Conservation (phyloP, 53 echinoderm and acorn worm genomes). For the Antedon mediterranea region DNA sequence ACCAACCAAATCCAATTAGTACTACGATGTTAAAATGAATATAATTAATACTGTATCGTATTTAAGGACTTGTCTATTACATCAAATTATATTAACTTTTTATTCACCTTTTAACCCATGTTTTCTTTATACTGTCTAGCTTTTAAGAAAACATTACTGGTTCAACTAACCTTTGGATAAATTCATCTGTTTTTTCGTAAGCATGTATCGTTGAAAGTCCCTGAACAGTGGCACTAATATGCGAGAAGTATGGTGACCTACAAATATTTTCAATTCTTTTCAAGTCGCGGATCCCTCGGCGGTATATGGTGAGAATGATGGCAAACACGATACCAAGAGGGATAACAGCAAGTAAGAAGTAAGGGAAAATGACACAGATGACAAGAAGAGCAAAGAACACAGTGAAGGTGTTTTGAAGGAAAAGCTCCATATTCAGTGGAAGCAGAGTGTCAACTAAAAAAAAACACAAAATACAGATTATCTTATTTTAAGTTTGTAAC, state of each 20-base stretch:
- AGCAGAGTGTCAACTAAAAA: conserved; percentile 74
- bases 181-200: conserved; percentile 69
- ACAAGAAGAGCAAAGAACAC: conserved; percentile 63
- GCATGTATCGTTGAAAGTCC: conserved; percentile 85
- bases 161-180: conserved; percentile 46
- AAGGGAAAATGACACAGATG: conserved; percentile 52
- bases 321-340: conserved; percentile 52
- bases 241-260: conserved; percentile 91
- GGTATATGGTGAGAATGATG: conserved; percentile 67
- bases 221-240: conserved; percentile 88
- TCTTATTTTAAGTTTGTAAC: neutral
- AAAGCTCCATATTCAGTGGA: conserved; percentile 72
- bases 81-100: too few species aligned
- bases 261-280: conserved; percentile 90
- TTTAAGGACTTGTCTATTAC: too few species aligned
- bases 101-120: too few species aligned
- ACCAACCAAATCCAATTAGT: too few species aligned
- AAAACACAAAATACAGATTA: neutral
- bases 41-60: too few species aligned
- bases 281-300: conserved; percentile 63
- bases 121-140: too few species aligned
- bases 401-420: conserved; percentile 53
- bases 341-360: conserved; percentile 46
- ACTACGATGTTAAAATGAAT: too few species aligned
- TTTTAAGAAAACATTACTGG: too few species aligned